These are phyloP conservation scores for Drosophila tsacasi DNA, from an alignment of 1,140 invertebrate genomes.

Conservation along the genomic window DNA sequence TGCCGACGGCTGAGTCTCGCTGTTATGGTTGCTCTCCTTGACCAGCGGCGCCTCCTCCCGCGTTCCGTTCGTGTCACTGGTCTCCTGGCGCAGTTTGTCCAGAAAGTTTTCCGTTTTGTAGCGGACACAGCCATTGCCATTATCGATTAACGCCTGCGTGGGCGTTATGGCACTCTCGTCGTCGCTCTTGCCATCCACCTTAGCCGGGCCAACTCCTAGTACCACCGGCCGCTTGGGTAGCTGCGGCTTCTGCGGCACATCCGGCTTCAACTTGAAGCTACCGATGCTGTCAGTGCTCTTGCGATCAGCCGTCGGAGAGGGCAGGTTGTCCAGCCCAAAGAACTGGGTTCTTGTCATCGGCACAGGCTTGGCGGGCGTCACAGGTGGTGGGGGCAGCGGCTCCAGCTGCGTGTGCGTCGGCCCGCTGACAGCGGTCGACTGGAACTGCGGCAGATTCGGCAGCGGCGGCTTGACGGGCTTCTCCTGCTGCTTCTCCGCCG, in stretches of 20 bases:
- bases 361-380: constrained; percentile 76
- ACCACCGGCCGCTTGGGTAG: constrained; percentile 75
- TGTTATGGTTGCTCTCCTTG: constrained; percentile 57
- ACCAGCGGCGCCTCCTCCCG: constrained; percentile 38
- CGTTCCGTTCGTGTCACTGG: constrained; percentile 68
- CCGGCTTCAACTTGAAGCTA: constrained; percentile 77
- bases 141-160: constrained; percentile 64
- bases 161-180: constrained; percentile 67
- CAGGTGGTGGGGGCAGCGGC: constrained; percentile 55
- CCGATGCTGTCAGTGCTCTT: constrained; percentile 75
- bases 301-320: constrained; percentile 79
- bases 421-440: constrained; percentile 35
- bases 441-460: constrained; percentile 72
- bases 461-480: constrained; percentile 78
- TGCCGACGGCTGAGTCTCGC: constrained; percentile 25
- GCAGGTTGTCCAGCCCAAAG: constrained; percentile 78
- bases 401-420: constrained; percentile 56
- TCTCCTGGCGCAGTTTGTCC: constrained; percentile 71
- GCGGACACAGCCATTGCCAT: constrained; percentile 62
- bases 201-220: constrained; percentile 46
- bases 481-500: constrained; percentile 53
- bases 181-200: constrained; percentile 66
- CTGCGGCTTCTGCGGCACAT: constrained; percentile 78
- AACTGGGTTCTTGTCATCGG: constrained; percentile 83
- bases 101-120: constrained; percentile 75